A percentile compares a stretch with the other conserved stretches of the same genome.
Conservation (phyloP, 53 echinoderm and acorn worm species). For the Pentamera pediparva region DNA sequence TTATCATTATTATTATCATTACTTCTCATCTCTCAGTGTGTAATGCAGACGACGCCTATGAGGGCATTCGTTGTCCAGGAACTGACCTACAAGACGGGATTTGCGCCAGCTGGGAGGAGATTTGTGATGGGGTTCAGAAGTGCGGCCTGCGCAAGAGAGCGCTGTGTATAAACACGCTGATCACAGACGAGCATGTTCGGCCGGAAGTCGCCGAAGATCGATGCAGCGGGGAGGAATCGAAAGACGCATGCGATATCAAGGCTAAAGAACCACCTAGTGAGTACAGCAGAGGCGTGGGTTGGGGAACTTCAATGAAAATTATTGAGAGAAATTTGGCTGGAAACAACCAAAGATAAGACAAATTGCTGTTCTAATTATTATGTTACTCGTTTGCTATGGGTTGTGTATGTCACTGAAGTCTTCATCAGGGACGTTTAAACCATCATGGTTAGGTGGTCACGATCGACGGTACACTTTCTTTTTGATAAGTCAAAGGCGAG, state of each 20-base stretch:
- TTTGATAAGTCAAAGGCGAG: too few species aligned
- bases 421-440: too few species aligned
- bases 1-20: too few species aligned
- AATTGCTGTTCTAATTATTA: too few species aligned
- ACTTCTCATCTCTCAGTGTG: too few species aligned
- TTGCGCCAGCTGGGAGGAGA: slow-evolving; percentile 6
- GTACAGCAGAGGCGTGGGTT: not conserved
- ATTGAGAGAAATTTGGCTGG: too few species aligned
- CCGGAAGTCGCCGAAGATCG: not conserved
- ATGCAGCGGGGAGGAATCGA: slow-evolving; percentile 21
- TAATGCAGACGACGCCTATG: slow-evolving; percentile 17
- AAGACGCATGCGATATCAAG: slow-evolving; percentile 2
- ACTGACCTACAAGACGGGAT: not conserved
- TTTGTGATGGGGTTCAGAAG: slow-evolving; percentile 8
- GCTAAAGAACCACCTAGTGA: slow-evolving; percentile 18
- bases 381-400: too few species aligned
- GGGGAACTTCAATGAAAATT: too few species aligned
- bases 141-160: slow-evolving; percentile 14
- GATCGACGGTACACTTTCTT: too few species aligned
- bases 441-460: too few species aligned
- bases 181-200: not conserved
- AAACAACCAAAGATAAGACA: too few species aligned
- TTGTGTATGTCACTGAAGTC: too few species aligned
- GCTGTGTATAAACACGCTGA: not conserved
- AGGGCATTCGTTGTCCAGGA: slow-evolving; percentile 7